Conservation (phyloP, 2,888 invertebrate species). For the Chromoteleia sp. region DNA sequence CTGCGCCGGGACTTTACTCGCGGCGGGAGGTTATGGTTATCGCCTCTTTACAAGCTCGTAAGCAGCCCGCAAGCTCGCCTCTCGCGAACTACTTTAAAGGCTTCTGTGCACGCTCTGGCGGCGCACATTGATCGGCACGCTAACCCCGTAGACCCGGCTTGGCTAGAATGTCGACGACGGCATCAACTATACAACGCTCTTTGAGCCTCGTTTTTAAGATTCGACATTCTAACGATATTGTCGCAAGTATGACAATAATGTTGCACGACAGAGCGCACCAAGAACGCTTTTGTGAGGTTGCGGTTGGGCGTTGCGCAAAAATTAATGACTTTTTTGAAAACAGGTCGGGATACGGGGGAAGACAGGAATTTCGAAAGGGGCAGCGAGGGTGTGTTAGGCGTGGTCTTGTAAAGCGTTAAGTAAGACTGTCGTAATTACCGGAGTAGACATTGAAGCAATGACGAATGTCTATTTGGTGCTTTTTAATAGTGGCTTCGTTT, state of each 20-base stretch:
- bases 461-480: too few species aligned
- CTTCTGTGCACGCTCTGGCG: conserved; percentile 74
- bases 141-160: conserved; percentile 60
- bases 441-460: too few species aligned
- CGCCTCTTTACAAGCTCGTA: conserved; percentile 83
- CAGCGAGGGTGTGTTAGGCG: too few species aligned
- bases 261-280: conserved; percentile 5
- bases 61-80: conserved; percentile 79
- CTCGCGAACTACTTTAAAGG: conserved; percentile 78
- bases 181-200: conserved; percentile 58
- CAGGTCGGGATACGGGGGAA: too few species aligned
- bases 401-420: too few species aligned
- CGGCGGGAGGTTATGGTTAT: conserved; percentile 80
- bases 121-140: conserved; percentile 76
- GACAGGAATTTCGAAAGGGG: too few species aligned
- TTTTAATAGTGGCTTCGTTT: too few species aligned
- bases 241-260: conserved; percentile 61
- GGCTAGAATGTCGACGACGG: conserved; percentile 62
- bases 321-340: conserved; percentile 27
- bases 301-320: conserved; percentile 12
- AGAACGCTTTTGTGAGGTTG: conserved; percentile 43
- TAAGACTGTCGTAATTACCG: too few species aligned
- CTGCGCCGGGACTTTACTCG: conserved; percentile 58
- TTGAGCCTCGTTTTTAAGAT: conserved; percentile 58
- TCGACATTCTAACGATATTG: conserved; percentile 47